Conservation (phyloP, 2,888 invertebrate genomes). For the Mesorhabditis spiculigera region DNA sequence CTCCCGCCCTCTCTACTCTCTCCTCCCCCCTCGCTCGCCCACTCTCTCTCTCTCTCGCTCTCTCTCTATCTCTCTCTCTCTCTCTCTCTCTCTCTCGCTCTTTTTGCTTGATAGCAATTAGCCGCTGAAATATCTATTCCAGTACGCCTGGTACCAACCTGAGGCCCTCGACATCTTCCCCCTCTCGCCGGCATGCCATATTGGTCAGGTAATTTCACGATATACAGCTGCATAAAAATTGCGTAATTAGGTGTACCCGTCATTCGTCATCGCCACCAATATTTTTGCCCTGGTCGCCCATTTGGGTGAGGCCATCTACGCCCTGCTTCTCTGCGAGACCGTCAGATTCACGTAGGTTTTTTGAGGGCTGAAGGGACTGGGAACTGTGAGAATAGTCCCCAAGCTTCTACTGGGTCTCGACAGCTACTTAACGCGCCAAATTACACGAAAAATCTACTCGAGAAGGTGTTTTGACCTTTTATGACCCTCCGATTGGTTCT, state of each 20-base stretch:
- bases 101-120: slow-evolving; percentile 3
- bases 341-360: slow-evolving; percentile 34
- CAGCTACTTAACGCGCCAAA: no score
- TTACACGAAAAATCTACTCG: no score
- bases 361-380: neutral
- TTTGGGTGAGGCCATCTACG: slow-evolving; percentile 42
- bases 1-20: no score
- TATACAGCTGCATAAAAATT: neutral
- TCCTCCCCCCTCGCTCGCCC: no score
- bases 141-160: slow-evolving; percentile 34
- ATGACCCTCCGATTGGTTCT: no score
- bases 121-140: slow-evolving; percentile 16
- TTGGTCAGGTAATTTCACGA: neutral
- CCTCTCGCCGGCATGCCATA: neutral
- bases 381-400: no score
- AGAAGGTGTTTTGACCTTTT: no score
- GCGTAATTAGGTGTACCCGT: slow-evolving; percentile 4
- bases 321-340: slow-evolving; percentile 40
- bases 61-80: no score
- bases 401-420: no score
- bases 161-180: slow-evolving; percentile 19
- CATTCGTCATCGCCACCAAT: slow-evolving; percentile 33
- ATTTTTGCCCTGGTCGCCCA: slow-evolving; percentile 44
- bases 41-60: no score
- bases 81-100: neutral